Evolutionary conservation across 1,140 invertebrate species (phyloP), one percentile per base, ranked within the genome.

Genomic region (Cryptotermes secundus): DNA sequence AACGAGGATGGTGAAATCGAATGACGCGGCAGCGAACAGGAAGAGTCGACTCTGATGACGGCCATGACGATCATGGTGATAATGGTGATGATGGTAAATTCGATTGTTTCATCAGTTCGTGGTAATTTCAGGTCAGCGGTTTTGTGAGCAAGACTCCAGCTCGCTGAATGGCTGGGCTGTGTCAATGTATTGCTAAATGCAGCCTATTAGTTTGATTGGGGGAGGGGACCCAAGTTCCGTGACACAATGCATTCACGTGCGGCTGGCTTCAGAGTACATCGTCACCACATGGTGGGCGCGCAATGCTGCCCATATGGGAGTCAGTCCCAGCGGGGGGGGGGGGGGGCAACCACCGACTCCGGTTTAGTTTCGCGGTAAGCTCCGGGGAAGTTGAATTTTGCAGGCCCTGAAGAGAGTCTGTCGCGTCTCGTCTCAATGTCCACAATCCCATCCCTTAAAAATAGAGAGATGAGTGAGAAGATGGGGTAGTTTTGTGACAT

Each of bases 121-220:
- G 26, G 59, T 72, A 72, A 72, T 72, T 72, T 72, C 59, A 72
- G 59, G 59, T 72, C 59, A 72, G 7, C 59, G 59, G n/a, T 72
- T 72, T 72, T 26, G 59, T 14, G 10, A 72, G 59, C 59, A 31
- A 72, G 26, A 6, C 59, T 2, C 59, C 59, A 12, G 7, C 26
- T 10, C n/a, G 59, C n/a, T 72, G 59, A 72, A 72, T 72, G 59
- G 59, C 7, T 59, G 53, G 16, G 53, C 6, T 59, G 53, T 59
- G 53, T 59, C 16, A 59, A 59, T 31, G 26, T 31, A 72, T 72
- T 26, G 31, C 59, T 72, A 72, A 72, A 72, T 72, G 59, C 26
- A 31, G 59, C 59, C 59, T 72, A 72, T 72, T 72, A 72, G 59
- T 72, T 72, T 72, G 59, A 72, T 72, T 72, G 59, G 59, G 59